Evolutionary conservation across 2,113 vertebrate genomes (phyloP).

Genomic region (Notarius quadriscutis): DNA sequence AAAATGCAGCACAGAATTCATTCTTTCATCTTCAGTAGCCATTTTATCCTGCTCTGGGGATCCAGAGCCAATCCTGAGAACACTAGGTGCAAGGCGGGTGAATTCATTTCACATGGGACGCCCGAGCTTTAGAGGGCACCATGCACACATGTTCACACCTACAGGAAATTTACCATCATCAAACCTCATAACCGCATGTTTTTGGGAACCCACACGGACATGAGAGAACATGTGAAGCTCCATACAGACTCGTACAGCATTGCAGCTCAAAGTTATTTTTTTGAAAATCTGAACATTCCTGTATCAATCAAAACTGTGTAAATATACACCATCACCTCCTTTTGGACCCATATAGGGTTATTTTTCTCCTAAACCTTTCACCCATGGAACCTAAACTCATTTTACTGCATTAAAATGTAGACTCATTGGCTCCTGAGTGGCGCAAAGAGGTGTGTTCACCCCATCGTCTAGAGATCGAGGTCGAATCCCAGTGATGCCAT

Average conservation of each 20-base stretch:
- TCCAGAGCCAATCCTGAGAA: neutral
- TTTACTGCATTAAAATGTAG: neutral
- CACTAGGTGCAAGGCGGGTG: neutral
- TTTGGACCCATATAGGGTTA: neutral
- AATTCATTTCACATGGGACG: too few species aligned
- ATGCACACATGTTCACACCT: neutral
- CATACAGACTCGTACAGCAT: neutral
- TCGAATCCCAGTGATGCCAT: too few species aligned
- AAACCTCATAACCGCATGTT: neutral
- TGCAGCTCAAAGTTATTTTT: neutral
- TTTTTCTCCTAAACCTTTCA: neutral
- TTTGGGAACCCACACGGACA: neutral
- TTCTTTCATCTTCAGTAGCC: neutral
- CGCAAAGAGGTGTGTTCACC: too few species aligned
- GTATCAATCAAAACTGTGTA: neutral
- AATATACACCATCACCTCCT: neutral
- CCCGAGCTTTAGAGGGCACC: neutral
- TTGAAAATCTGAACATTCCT: neutral
- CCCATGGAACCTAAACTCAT: neutral
- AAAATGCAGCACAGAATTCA: neutral
- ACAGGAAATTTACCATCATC: neutral
- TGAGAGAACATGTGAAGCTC: neutral
- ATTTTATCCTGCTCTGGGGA: neutral
- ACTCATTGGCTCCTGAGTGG: too few species aligned
- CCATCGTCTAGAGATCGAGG: too few species aligned